Percentiles rank a stretch among this genome's conserved stretches.
phyloP scores from a whole-genome alignment of 1,140 invertebrate species.

The Drosophila triauraria region DNA sequence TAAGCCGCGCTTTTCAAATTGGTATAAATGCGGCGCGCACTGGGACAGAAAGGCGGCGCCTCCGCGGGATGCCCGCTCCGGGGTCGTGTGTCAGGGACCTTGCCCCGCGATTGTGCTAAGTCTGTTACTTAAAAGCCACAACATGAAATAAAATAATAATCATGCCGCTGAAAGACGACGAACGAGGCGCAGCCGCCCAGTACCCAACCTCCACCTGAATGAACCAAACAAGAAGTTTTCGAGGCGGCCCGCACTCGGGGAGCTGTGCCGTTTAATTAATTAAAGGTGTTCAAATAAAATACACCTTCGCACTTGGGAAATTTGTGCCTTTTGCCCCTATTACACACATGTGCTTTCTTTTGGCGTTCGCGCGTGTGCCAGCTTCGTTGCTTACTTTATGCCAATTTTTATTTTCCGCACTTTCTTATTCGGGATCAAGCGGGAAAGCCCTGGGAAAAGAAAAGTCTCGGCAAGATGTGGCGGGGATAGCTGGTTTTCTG shows the following conservation, averaged over 20 bases:
- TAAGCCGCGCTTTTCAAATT: constrained; percentile 75
- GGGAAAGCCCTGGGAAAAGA: constrained; percentile 9
- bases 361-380: constrained; percentile 3
- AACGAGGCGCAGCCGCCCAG: constrained; percentile 2
- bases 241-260: constrained; percentile 51
- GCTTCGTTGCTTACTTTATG: constrained; percentile 21
- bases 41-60: constrained; percentile 34
- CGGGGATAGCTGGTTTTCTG: background rate
- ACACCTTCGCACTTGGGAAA: constrained; percentile 66
- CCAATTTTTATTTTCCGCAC: constrained; percentile 20
- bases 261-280: constrained; percentile 79
- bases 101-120: constrained; percentile 25
- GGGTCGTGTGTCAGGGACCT: constrained; percentile 11
- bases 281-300: constrained; percentile 78
- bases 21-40: constrained; percentile 75
- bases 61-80: constrained; percentile 5
- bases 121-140: constrained; percentile 43
- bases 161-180: constrained; percentile 52
- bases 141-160: constrained; percentile 58
- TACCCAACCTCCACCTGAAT: constrained; percentile 10
- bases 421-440: constrained; percentile 6
- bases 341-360: background rate
- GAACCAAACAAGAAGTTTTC: constrained; percentile 33
- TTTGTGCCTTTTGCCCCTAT: constrained; percentile 15
- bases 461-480: background rate